Percentiles rank a stretch among this genome's conserved stretches.
phyloP scores from a whole-genome alignment of 2,888 invertebrate species.

The Lathronympha strigana region DNA sequence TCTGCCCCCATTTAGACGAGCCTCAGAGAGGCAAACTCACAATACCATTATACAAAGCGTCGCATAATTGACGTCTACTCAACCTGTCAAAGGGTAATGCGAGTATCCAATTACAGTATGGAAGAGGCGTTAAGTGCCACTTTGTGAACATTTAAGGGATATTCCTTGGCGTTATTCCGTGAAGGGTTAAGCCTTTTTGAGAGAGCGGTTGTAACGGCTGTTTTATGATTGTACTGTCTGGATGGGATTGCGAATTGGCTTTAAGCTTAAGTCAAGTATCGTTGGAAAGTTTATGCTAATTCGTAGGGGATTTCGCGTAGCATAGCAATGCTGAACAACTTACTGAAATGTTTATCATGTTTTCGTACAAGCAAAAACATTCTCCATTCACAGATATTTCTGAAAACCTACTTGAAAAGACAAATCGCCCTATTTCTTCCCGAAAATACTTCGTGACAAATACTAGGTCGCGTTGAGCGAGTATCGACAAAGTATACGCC shows the following conservation, averaged over 20 bases:
- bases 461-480: slow-evolving; percentile 44
- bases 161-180: slow-evolving; percentile 50
- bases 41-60: slow-evolving; percentile 60
- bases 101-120: slow-evolving; percentile 67
- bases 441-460: slow-evolving; percentile 38
- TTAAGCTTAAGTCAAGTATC: slow-evolving; percentile 18
- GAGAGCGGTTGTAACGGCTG: slow-evolving; percentile 37
- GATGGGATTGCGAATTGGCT: slow-evolving; percentile 32
- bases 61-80: slow-evolving; percentile 65
- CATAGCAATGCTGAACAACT: too few species aligned
- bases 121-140: slow-evolving; percentile 60
- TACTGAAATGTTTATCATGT: not conserved
- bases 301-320: not conserved
- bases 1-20: slow-evolving; percentile 40
- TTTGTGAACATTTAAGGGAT: slow-evolving; percentile 46
- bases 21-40: slow-evolving; percentile 48
- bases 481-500: slow-evolving; percentile 53
- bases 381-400: slow-evolving; percentile 10
- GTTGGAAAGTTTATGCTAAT: slow-evolving; percentile 20
- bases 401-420: slow-evolving; percentile 24
- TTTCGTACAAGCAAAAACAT: not conserved
- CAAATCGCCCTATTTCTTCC: slow-evolving; percentile 32
- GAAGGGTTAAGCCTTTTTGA: slow-evolving; percentile 50
- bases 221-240: slow-evolving; percentile 36
- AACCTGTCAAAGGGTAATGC: slow-evolving; percentile 68